Percentiles rank a stretch among this genome's conserved stretches.
Conservation (phyloP, 2,113 vertebrate genomes). For the Mirza zaza region DNA sequence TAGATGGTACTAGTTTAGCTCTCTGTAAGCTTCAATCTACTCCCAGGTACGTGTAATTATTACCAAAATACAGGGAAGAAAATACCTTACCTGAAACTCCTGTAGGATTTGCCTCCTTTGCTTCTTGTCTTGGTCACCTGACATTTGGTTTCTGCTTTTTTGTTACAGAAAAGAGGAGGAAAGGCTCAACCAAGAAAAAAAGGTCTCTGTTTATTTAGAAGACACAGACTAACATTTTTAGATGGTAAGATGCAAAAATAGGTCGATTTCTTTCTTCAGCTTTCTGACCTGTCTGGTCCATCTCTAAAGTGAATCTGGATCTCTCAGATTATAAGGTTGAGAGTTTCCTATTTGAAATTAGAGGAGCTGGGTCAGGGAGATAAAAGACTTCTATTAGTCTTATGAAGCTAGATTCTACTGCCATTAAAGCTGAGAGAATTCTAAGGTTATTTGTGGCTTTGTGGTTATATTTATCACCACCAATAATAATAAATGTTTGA, state of each 20-base stretch:
- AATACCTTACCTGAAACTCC: not conserved
- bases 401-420: not conserved
- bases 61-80: not conserved
- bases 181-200: conserved; percentile 79
- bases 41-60: not conserved
- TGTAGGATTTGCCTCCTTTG: not conserved
- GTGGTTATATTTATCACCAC: not conserved
- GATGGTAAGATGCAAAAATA: conserved; percentile 29
- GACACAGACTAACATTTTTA: conserved; percentile 61
- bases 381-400: not conserved
- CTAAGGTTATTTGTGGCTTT: not conserved
- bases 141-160: not conserved
- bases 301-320: not conserved
- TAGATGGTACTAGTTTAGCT: not conserved
- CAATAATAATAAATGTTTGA: conserved; percentile 10
- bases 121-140: not conserved
- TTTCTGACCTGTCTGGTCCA: not conserved
- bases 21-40: not conserved
- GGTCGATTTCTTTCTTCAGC: conserved; percentile 20
- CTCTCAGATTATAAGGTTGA: not conserved
- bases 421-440: not conserved
- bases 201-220: conserved; percentile 66
- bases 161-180: conserved; percentile 82
- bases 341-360: not conserved
- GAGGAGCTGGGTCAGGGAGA: not conserved